These are phyloP conservation scores for Tyrannus savana DNA, from an alignment of 2,113 vertebrate species.

Conservation along the genomic window DNA sequence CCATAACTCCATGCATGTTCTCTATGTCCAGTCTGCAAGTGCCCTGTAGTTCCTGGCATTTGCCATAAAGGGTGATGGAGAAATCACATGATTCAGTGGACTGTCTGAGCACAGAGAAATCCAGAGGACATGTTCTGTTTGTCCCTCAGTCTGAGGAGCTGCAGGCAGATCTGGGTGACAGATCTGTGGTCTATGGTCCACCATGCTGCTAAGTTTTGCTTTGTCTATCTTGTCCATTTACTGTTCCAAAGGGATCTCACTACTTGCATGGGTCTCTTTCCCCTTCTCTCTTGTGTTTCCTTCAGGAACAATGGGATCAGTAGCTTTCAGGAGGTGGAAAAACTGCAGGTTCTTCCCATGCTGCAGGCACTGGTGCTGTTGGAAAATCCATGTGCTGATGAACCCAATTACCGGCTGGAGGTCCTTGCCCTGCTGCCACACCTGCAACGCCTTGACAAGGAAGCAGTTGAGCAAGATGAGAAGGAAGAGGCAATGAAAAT, in stretches of 20 bases:
- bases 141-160: neutral
- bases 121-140: neutral
- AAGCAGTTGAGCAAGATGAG: conserved; percentile 78
- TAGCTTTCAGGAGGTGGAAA: conserved; percentile 62
- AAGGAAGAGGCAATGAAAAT: conserved; percentile 71
- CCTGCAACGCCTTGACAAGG: conserved; percentile 89
- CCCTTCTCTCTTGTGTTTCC: neutral
- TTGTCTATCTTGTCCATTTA: neutral
- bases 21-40: neutral
- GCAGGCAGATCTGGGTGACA: neutral
- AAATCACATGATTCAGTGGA: neutral
- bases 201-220: neutral
- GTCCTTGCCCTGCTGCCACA: conserved; percentile 74
- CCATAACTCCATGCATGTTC: fast-evolving
- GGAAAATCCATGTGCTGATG: conserved; percentile 83
- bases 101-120: neutral
- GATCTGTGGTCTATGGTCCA: neutral
- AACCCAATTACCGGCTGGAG: conserved; percentile 74
- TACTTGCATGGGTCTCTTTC: neutral
- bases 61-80: fast-evolving
- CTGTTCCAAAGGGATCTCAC: neutral
- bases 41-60: neutral
- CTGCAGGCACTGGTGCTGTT: conserved; percentile 82
- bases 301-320: conserved; percentile 71
- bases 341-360: conserved; percentile 73